Base-by-base conservation (phyloP, 2,888 invertebrate species). In the Heteromyza rotundicornis region DNA sequence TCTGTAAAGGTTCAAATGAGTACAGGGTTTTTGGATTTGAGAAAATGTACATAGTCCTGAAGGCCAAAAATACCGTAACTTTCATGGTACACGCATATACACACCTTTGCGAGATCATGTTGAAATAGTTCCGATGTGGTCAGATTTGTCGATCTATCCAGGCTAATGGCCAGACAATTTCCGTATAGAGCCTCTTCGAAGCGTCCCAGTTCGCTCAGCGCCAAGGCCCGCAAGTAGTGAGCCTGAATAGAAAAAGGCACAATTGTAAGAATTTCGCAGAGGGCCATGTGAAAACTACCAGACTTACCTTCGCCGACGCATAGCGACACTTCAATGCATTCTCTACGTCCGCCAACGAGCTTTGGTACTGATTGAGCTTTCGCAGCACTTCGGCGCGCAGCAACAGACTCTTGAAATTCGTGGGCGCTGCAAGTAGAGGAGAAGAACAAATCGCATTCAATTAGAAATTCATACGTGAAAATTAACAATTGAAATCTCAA, bases 331-430 rank as follows among this genome's bases (percentile, higher is more conserved):
- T 85, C 56, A 89, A 84, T 23, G 89, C 88, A 68, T 84, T 84
- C 71, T 89, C 89, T 64, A 90, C 89, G 79, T 90, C 90, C 59
- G 85, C 84, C 63, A 90, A 81, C 22, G 90, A 89, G 70, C 88
- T 88, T 73, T 86, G 86, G 71, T 85, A 86, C 72, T 86, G 84
- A 68, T 87, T 87, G 68, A 89, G 80, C 66, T 87, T 84, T 63
- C 87, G 85, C 66, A 88, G 84, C 47, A 88, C 88, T 78, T 89
- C 87, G 19, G 89, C 88, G 64, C 90, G 85, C 78, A 89, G 86
- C 70, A 88, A 86, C 51, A 88, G 84, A 65, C 88, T 84, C 69
- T 88, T 84, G 70, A 89, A 89, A 77, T 89, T 89, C 65, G 85
- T 84, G 40, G 89, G 87, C 70, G 85, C 90, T 90, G 85, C 36